Evolutionary conservation across 2,888 invertebrate species (phyloP).

Genomic region (Hirtodrosophila histrioides): DNA sequence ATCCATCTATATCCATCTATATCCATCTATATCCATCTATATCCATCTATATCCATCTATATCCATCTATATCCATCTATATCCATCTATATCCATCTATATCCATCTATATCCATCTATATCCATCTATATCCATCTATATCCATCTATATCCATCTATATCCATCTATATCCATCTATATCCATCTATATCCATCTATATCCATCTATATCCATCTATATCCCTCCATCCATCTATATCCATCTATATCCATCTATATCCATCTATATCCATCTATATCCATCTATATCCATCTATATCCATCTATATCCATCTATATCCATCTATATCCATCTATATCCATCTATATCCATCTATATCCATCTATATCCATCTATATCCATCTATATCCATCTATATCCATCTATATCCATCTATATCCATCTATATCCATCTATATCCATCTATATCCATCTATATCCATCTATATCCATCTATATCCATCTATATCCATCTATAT

Average conservation of each 20-base stretch:
- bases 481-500: background rate
- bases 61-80: background rate
- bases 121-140: constrained; percentile 1
- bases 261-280: background rate
- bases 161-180: background rate
- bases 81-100: background rate
- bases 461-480: background rate
- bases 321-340: too few relatives aligned
- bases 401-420: too few relatives aligned
- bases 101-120: background rate
- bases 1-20: background rate
- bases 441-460: too few relatives aligned
- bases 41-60: background rate
- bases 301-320: too few relatives aligned
- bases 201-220: background rate
- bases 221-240: too few relatives aligned
- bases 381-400: too few relatives aligned
- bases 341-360: too few relatives aligned
- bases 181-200: background rate
- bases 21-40: background rate
- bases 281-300: too few relatives aligned
- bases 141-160: background rate
- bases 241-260: background rate
- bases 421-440: too few relatives aligned
- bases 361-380: too few relatives aligned